Base-by-base conservation (phyloP, 1,140 invertebrate species). In the Batillaria attramentaria region DNA sequence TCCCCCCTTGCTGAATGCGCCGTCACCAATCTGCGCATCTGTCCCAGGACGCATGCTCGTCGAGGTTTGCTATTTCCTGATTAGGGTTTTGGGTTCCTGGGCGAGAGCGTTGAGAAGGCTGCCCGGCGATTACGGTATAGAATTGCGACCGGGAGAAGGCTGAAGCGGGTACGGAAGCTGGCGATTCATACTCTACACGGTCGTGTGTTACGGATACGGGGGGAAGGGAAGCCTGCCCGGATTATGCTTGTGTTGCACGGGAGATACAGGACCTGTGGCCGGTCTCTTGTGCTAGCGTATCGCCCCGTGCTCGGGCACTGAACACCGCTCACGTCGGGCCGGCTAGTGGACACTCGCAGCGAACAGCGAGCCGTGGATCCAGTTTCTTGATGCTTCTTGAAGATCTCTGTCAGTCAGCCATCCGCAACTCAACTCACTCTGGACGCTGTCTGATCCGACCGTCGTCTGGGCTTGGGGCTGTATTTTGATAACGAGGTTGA, bases 181-280 rank as follows among this genome's bases (percentile, higher is more conserved):
- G 70, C 70, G 70, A 72, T 72, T 72, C 70, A 72, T 72, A 72
- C 70, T 28, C 70, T 72, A 72, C 70, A 72, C 70, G 70, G 54
- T 33, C 46, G 70, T 20, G 46, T 46, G 70, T 50, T 46, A 72
- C 70, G 42, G 70, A 72, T 39, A 43, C 70, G 33, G 42, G 62
- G 28, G 6, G 16, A 5, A 5, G 16, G 31, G 62, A 66, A 35
- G 62, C 31, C 18, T 18, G 37, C 24, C 69, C 24, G 70, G 70
- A 72, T 72, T 72, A 72, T 72, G 70, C 4, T 72, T 54, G 70
- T 50, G 70, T 72, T 72, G 70, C 70, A 72, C 20, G n/a, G 42
- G 42, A 33, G 70, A 33, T 33, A 72, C 20, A n/a, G 70, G 35
- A 28, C 43, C 13, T 46, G 28, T 10, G n/a, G 24, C 46, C 70